These are phyloP conservation scores for Margarornis squamiger DNA, from an alignment of 2,797 vertebrate species.

Conservation along the genomic window DNA sequence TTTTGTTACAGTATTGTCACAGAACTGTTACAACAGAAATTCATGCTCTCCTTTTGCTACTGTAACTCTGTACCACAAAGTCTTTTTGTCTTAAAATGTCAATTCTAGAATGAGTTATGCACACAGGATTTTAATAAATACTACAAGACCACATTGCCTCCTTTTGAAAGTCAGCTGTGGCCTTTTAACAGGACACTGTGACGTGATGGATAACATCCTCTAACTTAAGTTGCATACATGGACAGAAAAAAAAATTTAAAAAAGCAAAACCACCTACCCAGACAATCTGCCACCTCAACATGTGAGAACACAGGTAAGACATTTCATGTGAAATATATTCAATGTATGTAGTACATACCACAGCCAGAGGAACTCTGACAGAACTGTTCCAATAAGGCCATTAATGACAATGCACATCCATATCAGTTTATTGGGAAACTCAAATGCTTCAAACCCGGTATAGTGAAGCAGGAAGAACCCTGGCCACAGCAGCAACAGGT, in stretches of 20 bases:
- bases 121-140: not conserved
- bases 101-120: not conserved
- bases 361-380: slow-evolving; percentile 97
- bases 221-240: not conserved
- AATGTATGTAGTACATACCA: slow-evolving; percentile 81
- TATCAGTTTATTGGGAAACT: slow-evolving; percentile 91
- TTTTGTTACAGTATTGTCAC: not conserved
- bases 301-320: not conserved
- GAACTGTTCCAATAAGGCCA: slow-evolving; percentile 93
- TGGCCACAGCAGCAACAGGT: slow-evolving; percentile 94
- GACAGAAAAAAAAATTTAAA: not conserved
- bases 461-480: slow-evolving; percentile 96
- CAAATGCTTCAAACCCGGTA: slow-evolving; percentile 92
- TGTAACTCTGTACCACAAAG: not conserved
- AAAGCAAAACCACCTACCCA: not conserved
- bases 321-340: not conserved
- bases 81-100: not conserved
- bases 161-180: not conserved
- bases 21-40: not conserved
- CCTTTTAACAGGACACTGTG: not conserved
- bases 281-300: not conserved
- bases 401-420: slow-evolving; percentile 95
- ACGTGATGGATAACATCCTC: not conserved
- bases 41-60: not conserved
- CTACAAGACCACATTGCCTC: not conserved